Evolutionary conservation across 2,113 vertebrate genomes (phyloP), one percentile per base, ranked within the genome.

Genomic region (Oncorhynchus masou): DNA sequence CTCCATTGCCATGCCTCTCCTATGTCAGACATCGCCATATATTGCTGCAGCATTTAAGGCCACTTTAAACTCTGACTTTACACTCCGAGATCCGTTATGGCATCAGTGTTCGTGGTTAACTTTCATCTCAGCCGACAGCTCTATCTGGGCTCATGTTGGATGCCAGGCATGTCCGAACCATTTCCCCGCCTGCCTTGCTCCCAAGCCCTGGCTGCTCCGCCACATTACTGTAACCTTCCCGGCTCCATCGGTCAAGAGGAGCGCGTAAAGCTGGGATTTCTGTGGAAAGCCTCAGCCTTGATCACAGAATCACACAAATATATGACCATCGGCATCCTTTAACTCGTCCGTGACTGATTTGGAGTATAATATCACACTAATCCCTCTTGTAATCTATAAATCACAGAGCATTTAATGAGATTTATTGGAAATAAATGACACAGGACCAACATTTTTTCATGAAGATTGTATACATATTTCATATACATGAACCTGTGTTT

Each of bases 121-220:
- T 68, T 68, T 68, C 66, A 68, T 68, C 66, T 68, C 27, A 8
- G 16, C 6, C 66, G 27, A 68, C 31, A 68, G 29, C 16, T 68
- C 66, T 68, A 68, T 68, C 66, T n/a, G 31, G 31, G 31, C 66
- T 34, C 66, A 39, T 34, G 66, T 34, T 39, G 31, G 29, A 68
- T 68, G 66, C 66, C 66, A 68, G 29, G 27, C 66, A 68, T 20
- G 66, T 68, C 66, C 4, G 20, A 68, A 68, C 5, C 31, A 68
- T 68, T 68, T 34, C 66, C 66, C 66, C 2, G 66, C 66, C 31
- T 29, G 66, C 66, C 66, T 68, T 19, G 16, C 66, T 39, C 31
- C 16, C 27, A 68, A 68, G 66, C 66, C 66, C 16, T 13, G 29
- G 16, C 66, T 39, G 31, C 66, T 68, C 31, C 19, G 4, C 15